Evolutionary conservation across 2,888 invertebrate genomes (phyloP).

Genomic region (Romanomermis culicivorax): DNA sequence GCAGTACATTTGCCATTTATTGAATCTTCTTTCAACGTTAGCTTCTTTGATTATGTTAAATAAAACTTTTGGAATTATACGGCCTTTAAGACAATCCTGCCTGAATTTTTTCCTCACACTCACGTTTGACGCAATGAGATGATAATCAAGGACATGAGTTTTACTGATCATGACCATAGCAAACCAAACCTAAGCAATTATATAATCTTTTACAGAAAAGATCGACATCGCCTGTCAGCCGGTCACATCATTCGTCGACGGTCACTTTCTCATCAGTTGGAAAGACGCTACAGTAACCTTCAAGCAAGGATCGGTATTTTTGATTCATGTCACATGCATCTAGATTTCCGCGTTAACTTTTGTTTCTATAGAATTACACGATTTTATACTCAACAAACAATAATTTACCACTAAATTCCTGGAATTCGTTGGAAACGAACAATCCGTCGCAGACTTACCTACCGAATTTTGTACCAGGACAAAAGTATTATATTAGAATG

Average conservation of each 20-base stretch:
- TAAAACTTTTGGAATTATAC: too few relatives aligned
- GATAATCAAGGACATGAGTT: too few relatives aligned
- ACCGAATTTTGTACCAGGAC: neutral
- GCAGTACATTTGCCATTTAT: too few relatives aligned
- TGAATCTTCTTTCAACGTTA: too few relatives aligned
- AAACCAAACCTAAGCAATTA: too few relatives aligned
- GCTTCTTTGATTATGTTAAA: too few relatives aligned
- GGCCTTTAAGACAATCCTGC: too few relatives aligned
- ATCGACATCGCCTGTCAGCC: neutral
- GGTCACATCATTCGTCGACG: neutral
- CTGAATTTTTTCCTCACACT: too few relatives aligned
- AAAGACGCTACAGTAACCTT: neutral
- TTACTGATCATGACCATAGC: too few relatives aligned
- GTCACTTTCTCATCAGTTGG: neutral
- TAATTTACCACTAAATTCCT: neutral
- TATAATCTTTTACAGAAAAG: neutral
- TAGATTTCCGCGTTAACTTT: too few relatives aligned
- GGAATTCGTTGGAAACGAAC: neutral
- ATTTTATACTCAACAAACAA: neutral
- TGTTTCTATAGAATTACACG: neutral
- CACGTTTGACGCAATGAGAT: too few relatives aligned
- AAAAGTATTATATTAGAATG: neutral
- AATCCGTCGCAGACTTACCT: neutral
- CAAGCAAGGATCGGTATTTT: neutral
- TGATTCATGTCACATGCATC: too few relatives aligned